phyloP scores from a whole-genome alignment of 2,797 vertebrate genomes.

The Amblyraja radiata region DNA sequence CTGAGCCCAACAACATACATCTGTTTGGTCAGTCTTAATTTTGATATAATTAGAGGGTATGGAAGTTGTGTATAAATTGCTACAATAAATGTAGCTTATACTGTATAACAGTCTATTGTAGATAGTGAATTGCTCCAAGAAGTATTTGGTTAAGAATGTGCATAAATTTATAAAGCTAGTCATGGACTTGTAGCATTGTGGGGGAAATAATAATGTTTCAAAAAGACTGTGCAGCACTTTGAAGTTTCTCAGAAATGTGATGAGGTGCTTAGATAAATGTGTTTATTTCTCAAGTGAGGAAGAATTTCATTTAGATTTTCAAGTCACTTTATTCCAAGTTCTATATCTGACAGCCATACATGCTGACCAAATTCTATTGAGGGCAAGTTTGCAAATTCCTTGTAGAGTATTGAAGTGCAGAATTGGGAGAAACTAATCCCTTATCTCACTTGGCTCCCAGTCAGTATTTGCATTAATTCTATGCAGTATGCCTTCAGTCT shows the following conservation, averaged over 20 bases:
- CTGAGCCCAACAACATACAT: constrained; percentile 23
- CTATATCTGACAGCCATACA: neutral
- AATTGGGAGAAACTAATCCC: neutral
- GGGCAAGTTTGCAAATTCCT: neutral
- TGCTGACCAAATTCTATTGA: constrained; percentile 6
- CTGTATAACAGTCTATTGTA: neutral
- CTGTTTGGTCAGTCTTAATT: constrained; percentile 2
- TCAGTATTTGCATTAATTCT: neutral
- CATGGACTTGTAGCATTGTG: neutral
- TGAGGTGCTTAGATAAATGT: constrained; percentile 21
- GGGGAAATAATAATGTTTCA: neutral
- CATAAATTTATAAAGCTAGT: constrained; percentile 32
- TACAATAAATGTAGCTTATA: constrained; percentile 14
- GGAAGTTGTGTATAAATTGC: neutral
- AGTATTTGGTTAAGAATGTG: constrained; percentile 18
- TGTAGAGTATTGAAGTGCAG: neutral
- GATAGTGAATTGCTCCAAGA: neutral
- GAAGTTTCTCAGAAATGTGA: neutral
- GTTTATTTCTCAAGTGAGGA: constrained; percentile 3
- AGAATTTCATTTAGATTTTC: constrained; percentile 9
- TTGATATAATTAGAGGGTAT: constrained; percentile 5
- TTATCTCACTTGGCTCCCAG: neutral
- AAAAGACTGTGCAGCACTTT: neutral
- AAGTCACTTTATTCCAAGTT: neutral
- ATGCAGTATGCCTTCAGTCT: neutral